Evolutionary conservation across 2,113 vertebrate species (phyloP).

Genomic region (Charina bottae): DNA sequence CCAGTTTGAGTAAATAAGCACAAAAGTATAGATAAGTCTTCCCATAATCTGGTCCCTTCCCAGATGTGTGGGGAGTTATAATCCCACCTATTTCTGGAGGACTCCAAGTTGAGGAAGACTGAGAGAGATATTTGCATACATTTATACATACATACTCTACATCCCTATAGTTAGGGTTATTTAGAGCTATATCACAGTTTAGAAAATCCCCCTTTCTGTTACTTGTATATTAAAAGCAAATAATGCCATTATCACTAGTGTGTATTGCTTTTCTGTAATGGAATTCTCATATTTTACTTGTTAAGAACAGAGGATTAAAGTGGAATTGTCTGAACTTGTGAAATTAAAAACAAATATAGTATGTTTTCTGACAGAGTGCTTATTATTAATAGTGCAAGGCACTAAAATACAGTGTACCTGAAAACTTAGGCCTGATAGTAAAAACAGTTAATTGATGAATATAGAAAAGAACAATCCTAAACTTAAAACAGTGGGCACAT

Average conservation of each 20-base stretch:
- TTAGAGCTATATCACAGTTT: neutral
- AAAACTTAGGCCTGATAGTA: neutral
- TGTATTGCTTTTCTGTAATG: neutral
- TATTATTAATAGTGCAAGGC: constrained; percentile 17
- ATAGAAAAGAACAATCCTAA: neutral
- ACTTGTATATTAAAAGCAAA: neutral
- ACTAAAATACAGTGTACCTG: neutral
- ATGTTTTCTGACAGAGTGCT: constrained; percentile 7
- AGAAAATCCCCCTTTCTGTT: constrained; percentile 5
- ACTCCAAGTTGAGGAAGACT: neutral
- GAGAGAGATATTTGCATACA: neutral
- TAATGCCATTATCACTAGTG: neutral
- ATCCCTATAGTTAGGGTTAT: neutral
- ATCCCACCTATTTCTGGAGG: neutral
- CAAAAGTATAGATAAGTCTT: neutral
- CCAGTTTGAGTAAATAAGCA: neutral
- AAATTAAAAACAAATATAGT: constrained; percentile 32
- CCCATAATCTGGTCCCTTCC: neutral
- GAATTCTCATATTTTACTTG: constrained; percentile 8
- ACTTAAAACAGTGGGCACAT: neutral
- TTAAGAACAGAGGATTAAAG: constrained; percentile 12
- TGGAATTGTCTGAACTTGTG: constrained; percentile 16
- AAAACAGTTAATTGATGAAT: constrained; percentile 4
- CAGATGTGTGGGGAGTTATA: neutral
- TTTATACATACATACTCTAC: neutral